Evolutionary conservation across 1,140 invertebrate species (phyloP), one percentile per base, ranked within the genome.

Genomic region (Drosophila auraria): DNA sequence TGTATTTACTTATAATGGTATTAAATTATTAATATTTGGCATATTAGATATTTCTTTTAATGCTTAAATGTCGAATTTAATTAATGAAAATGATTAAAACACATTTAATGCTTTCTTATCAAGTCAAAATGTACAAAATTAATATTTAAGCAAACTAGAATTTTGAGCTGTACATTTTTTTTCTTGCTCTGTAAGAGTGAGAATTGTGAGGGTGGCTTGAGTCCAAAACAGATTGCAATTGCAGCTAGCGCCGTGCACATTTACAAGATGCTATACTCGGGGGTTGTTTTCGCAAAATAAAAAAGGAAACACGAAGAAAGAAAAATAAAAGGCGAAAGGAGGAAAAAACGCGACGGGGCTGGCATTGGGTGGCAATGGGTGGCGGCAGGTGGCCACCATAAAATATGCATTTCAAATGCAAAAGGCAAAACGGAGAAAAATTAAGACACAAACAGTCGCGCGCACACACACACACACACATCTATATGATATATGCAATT

Each of bases 361-460:
- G 53, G 33, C 53, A 38, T 56, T 56, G 42, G 70, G 68, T 40
- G 70, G 51, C 40, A 57, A 42, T 54, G 68, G 57, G 69, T 62
- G 65, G 69, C 65, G 65, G 69, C 75, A 86, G 78, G 78, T 86
- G 83, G 79, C 65, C 54, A 58, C 63, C 54, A 74, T 72, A 66
- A 83, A 90, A 84, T 79, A 73, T 86, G 79, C 81, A 89, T 89
- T 89, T 84, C 42, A 76, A 84, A 89, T 83, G 61, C 69, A 78
- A 63, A 57, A 53, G 69, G 68, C 63, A 54, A 68, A 56, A 51
- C 53, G 76, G 59, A 42, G 50, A 78, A 62, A 63, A 73, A 36
- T 12, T 64, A 45, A 56, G 77, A 71, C 60, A 74, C 60, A 78
- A 81, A 75, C 64, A 60, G 49, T 59, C 49, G 59, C 25, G 7